Conservation (phyloP, 2,888 invertebrate species). For the Rhodophaea formosa region DNA sequence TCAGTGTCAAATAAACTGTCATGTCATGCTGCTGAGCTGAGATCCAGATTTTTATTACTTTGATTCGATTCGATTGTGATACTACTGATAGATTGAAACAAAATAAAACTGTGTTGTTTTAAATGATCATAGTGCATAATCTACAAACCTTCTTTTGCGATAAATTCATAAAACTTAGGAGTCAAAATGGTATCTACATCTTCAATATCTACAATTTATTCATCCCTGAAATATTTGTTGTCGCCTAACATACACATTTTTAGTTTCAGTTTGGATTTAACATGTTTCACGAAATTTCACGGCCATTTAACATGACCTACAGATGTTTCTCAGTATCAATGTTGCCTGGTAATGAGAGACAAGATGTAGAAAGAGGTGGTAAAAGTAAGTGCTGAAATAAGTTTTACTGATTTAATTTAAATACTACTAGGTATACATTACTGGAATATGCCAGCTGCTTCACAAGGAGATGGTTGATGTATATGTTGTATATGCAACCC, state of each 20-base stretch:
- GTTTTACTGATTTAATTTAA: too few relatives aligned
- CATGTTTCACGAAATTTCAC: slow-evolving; percentile 91
- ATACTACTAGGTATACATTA: too few relatives aligned
- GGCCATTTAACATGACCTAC: slow-evolving; percentile 91
- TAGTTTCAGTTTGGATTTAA: slow-evolving; percentile 93
- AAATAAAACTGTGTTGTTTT: background rate
- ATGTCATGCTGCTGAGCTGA: background rate
- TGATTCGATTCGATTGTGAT: background rate
- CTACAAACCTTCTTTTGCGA: background rate
- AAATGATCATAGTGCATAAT: background rate
- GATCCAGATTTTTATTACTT: background rate
- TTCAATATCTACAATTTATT: slow-evolving; percentile 11
- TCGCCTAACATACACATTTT: slow-evolving; percentile 50
- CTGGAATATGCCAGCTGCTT: too few relatives aligned
- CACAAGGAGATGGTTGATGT: too few relatives aligned
- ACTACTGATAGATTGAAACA: background rate
- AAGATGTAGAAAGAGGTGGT: slow-evolving; percentile 97
- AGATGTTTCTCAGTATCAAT: slow-evolving; percentile 97
- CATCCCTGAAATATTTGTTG: slow-evolving; percentile 26
- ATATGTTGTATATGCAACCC: too few relatives aligned
- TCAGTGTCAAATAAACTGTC: slow-evolving; percentile 21
- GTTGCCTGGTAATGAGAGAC: slow-evolving; percentile 95
- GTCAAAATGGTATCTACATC: slow-evolving; percentile 48
- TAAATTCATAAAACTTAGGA: slow-evolving; percentile 9
- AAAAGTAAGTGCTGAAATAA: slow-evolving; percentile 86